Base-by-base conservation (phyloP, 2,888 invertebrate genomes). In the Alloplasta piceator region DNA sequence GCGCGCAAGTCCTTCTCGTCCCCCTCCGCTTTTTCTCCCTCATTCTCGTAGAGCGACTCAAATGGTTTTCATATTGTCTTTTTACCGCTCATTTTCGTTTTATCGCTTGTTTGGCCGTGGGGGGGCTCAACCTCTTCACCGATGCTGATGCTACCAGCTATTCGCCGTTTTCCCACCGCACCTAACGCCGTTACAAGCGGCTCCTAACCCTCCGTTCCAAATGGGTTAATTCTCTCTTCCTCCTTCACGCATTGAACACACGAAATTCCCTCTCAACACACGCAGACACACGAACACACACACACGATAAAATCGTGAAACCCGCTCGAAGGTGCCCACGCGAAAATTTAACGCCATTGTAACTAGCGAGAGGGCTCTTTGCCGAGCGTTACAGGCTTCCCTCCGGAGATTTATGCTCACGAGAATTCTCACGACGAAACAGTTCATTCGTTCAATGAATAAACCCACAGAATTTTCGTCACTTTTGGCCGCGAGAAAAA, bases 1-100 rank as follows among this genome's bases (percentile, higher is more conserved):
- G 26, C 26, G 26, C 26, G 26, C 87, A 85, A 60, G 67, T 38
- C 74, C 70, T 74, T 48, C 64, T 64, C 80, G 55, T 43, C 9
- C n/a, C 52, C 41, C 84, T 81, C 82, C 85, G 10, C 77, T 50
- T 60, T 61, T 72, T 46, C 46, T 60, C 38, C 48, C 84, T 73
- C 85, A 78, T 85, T 85, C 86, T 85, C 82, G 67, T 60, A 74
- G 78, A 70, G 63, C 82, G 75, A 76, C 80, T 85, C 86, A 87
- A 92, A 91, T 91, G 88, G 91, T 90, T 92, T 91, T 91, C 91
- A 91, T 91, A 92, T 91, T 91, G 91, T 91, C 92, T 91, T 91
- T 92, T 92, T 90, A 91, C 89, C 91, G 91, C 90, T 91, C 92
- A 88, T 91, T 92, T 89, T 91, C 91, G 88, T 90, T 92, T 92